phyloP scores from a whole-genome alignment of 2,113 vertebrate genomes.

The Urocynchramus pylzowi region DNA sequence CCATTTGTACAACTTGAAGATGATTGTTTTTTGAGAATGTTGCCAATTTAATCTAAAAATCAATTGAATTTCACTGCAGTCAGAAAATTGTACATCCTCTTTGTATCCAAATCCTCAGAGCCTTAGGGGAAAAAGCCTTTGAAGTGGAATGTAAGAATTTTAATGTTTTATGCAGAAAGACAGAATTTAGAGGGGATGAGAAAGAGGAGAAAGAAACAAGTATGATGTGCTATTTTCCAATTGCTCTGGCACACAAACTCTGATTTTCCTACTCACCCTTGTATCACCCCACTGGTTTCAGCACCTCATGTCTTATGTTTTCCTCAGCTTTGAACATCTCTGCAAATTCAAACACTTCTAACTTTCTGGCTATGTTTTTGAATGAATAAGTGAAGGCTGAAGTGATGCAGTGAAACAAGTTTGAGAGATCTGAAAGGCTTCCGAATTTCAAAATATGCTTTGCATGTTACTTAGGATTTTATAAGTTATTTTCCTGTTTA shows the following conservation, averaged over 20 bases:
- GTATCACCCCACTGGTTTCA: neutral
- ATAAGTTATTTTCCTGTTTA: neutral
- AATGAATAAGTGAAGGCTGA: neutral
- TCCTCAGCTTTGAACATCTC: neutral
- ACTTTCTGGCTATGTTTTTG: neutral
- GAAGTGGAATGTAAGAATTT: neutral
- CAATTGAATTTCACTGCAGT: neutral
- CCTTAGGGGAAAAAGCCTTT: neutral
- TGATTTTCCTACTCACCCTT: neutral
- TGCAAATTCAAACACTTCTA: neutral
- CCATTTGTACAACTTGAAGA: neutral
- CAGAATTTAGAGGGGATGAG: neutral
- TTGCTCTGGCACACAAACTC: neutral
- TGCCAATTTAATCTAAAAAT: slow-evolving; percentile 12
- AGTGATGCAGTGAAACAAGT: neutral
- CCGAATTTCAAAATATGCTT: neutral
- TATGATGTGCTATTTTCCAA: neutral
- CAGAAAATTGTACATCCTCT: neutral
- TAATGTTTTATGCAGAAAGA: slow-evolving; percentile 19
- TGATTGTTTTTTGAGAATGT: neutral
- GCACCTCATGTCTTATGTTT: neutral
- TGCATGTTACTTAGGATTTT: neutral
- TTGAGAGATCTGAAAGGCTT: neutral
- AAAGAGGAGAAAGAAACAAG: neutral
- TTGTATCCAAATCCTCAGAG: neutral